Conservation (phyloP, 2,113 vertebrate species). For the Glaucomys volans region DNA sequence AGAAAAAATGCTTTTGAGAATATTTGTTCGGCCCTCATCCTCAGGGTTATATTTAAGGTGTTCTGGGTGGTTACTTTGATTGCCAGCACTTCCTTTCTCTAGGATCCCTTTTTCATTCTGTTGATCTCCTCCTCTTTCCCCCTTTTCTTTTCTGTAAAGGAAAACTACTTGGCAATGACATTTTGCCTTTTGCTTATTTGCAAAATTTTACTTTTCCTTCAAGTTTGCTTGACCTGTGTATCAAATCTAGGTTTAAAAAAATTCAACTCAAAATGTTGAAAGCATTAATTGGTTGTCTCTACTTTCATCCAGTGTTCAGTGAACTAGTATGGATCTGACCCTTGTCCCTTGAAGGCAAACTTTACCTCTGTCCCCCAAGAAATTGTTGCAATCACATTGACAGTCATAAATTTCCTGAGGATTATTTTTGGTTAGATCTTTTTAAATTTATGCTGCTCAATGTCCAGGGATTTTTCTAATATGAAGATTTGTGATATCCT, state of each 20-base stretch:
- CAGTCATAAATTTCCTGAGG: neutral
- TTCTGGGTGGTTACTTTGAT: neutral
- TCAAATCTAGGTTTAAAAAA: conserved; percentile 1
- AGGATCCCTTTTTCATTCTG: neutral
- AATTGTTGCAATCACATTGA: neutral
- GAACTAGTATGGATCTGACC: neutral
- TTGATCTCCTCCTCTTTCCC: neutral
- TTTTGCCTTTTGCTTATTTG: conserved; percentile 1
- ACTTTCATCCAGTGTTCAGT: neutral
- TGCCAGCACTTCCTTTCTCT: neutral
- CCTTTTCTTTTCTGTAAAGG: neutral
- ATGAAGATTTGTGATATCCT: neutral
- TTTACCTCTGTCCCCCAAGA: neutral
- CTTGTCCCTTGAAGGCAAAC: neutral
- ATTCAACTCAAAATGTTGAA: neutral
- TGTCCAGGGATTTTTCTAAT: neutral
- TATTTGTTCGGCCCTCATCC: neutral
- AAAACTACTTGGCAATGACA: neutral
- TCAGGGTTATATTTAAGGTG: neutral
- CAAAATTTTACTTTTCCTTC: neutral
- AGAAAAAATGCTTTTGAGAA: neutral
- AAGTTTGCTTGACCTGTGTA: neutral
- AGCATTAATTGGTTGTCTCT: neutral
- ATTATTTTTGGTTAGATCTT: neutral
- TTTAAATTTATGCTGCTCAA: neutral